phyloP scores from a whole-genome alignment of 2,888 invertebrate genomes.

The Microctonus hyperodae region DNA sequence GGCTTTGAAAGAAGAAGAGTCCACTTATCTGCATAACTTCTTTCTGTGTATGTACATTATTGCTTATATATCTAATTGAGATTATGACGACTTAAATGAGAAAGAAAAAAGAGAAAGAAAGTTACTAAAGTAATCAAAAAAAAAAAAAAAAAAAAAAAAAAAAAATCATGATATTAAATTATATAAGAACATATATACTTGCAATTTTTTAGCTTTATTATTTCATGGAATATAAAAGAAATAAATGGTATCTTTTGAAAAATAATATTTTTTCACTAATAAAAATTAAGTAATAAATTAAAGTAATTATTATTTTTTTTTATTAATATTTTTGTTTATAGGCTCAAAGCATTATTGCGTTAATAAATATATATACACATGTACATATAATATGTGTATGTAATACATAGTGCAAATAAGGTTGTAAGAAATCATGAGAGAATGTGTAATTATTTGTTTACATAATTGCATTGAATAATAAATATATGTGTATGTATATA shows the following conservation, averaged over 20 bases:
- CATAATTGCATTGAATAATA: background rate
- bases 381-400: background rate
- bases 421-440: too few species aligned
- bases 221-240: too few species aligned
- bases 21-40: constrained; percentile 35
- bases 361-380: background rate
- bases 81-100: background rate
- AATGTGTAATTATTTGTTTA: background rate
- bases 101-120: background rate
- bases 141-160: background rate
- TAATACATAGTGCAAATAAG: too few species aligned
- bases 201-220: too few species aligned
- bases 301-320: background rate
- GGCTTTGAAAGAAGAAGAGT: constrained; percentile 47
- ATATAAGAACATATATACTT: too few species aligned
- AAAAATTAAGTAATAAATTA: background rate
- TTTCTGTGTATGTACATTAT: background rate
- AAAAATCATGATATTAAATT: too few species aligned
- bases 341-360: background rate
- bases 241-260: too few species aligned
- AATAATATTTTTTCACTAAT: background rate
- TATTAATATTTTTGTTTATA: background rate
- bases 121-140: background rate
- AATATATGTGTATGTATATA: background rate
- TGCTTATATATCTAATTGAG: constrained; percentile 17